phyloP scores from a whole-genome alignment of 1,140 invertebrate genomes.

The Luehdorfia chinensis region DNA sequence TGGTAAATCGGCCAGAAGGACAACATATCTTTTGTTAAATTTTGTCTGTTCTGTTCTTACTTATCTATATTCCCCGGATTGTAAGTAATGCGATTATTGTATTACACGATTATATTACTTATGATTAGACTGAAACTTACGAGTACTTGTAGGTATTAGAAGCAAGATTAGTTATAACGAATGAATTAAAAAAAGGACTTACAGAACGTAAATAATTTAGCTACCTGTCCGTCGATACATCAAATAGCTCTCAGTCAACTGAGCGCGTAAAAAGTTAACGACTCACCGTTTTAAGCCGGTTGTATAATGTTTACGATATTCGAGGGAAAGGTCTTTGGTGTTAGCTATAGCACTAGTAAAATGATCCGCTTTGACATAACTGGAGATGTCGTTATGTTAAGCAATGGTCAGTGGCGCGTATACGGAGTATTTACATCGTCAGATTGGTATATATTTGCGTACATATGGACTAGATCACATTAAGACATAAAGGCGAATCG shows the following conservation, averaged over 20 bases:
- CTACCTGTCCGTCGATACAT: constrained; percentile 8
- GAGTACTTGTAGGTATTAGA: background rate
- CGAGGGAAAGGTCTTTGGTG: constrained; percentile 29
- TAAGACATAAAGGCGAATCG: no score
- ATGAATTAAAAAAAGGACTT: constrained; percentile 3
- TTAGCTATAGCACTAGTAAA: constrained; percentile 29
- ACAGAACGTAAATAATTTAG: constrained; percentile 4
- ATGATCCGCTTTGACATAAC: constrained; percentile 16
- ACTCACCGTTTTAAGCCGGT: constrained; percentile 25
- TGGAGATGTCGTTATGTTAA: constrained; percentile 5
- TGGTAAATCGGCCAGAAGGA: no score
- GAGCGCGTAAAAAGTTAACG: constrained; percentile 32
- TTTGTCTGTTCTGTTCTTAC: no score
- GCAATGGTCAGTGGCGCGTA: constrained; percentile 2
- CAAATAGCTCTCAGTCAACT: constrained; percentile 22
- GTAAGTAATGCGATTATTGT: no score
- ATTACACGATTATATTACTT: no score
- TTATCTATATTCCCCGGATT: no score
- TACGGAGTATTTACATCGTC: no score
- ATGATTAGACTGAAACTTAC: no score
- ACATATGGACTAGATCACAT: no score
- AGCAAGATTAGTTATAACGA: constrained; percentile 1
- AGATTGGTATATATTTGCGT: no score
- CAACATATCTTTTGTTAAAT: no score
- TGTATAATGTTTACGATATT: constrained; percentile 37